Evolutionary conservation across 2,888 invertebrate species (phyloP).

Genomic region (Xestobium rufovillosum): DNA sequence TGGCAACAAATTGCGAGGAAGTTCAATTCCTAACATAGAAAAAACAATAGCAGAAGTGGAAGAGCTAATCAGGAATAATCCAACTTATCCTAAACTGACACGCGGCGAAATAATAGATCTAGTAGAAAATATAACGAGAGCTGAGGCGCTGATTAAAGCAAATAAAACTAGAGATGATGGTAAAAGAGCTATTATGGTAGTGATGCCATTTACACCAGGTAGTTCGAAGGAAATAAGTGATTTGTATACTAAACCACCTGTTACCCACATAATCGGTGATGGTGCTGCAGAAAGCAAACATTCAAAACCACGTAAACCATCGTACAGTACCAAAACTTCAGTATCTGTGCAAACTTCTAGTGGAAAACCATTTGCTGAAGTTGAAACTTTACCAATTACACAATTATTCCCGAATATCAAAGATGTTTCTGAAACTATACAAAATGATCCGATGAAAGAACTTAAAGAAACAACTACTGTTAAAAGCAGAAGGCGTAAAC

Average conservation of each 20-base stretch:
- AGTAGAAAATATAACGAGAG: conserved; percentile 56
- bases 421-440: conserved; percentile 8
- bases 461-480: conserved; percentile 25
- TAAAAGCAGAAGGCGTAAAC: conserved; percentile 24
- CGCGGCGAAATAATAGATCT: conserved; percentile 60
- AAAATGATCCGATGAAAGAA: conserved; percentile 7
- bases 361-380: conserved; percentile 9
- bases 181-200: conserved; percentile 54
- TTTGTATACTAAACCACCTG: conserved; percentile 58
- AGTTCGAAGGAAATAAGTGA: conserved; percentile 54
- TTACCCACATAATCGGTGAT: conserved; percentile 50
- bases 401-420: conserved; percentile 9
- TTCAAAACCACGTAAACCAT: too few species aligned
- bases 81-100: conserved; percentile 55
- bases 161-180: conserved; percentile 40
- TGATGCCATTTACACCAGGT: conserved; percentile 57
- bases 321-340: background rate
- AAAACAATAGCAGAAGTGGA: conserved; percentile 63
- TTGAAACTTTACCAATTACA: conserved; percentile 4
- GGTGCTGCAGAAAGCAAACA: too few species aligned
- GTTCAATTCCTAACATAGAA: conserved; percentile 51
- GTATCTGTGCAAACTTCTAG: conserved; percentile 10
- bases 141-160: conserved; percentile 37
- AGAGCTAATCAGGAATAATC: conserved; percentile 52
- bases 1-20: too few species aligned